A percentile compares a stretch with the other conserved stretches of the same genome.
These are phyloP conservation scores for Scolanthus callimorphus DNA, from an alignment of 92 coral and sea anemone genomes.

Conservation along the genomic window DNA sequence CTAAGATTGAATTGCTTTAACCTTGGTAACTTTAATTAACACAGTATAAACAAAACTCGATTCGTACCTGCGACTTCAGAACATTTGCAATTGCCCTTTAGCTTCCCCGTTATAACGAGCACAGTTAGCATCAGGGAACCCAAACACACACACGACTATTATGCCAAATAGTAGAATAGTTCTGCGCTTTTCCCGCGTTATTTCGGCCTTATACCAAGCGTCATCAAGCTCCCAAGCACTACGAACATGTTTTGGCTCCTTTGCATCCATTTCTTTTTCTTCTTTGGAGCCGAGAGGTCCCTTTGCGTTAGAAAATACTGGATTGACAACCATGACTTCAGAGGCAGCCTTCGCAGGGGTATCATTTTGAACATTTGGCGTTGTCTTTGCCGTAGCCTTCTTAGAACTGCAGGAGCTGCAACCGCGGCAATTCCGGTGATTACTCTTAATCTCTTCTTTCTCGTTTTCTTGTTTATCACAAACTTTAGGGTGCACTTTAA, in stretches of 20 bases:
- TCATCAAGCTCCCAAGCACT: neutral
- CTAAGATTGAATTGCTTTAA: too few relatives aligned
- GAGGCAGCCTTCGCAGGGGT: too few relatives aligned
- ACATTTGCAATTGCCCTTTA: neutral
- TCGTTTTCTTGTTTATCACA: too few relatives aligned
- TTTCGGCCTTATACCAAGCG: neutral
- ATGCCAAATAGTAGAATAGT: neutral
- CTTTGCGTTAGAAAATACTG: neutral
- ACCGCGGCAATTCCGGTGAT: too few relatives aligned
- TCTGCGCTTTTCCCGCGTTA: neutral
- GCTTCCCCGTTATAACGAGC: neutral
- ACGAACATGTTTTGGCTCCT: too few relatives aligned
- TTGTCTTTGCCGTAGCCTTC: too few relatives aligned
- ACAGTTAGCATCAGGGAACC: neutral
- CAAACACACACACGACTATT: neutral
- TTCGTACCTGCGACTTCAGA: neutral
- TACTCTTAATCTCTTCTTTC: too few relatives aligned
- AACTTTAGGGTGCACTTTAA: too few relatives aligned
- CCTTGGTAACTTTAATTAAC: too few relatives aligned
- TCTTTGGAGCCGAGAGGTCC: neutral
- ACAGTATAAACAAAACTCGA: too few relatives aligned
- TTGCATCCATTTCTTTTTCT: neutral
- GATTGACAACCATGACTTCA: neutral
- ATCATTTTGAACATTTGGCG: too few relatives aligned
- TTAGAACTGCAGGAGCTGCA: too few relatives aligned